These are phyloP conservation scores for Triplophysa rosa DNA, from an alignment of 2,113 vertebrate genomes.

Conservation along the genomic window DNA sequence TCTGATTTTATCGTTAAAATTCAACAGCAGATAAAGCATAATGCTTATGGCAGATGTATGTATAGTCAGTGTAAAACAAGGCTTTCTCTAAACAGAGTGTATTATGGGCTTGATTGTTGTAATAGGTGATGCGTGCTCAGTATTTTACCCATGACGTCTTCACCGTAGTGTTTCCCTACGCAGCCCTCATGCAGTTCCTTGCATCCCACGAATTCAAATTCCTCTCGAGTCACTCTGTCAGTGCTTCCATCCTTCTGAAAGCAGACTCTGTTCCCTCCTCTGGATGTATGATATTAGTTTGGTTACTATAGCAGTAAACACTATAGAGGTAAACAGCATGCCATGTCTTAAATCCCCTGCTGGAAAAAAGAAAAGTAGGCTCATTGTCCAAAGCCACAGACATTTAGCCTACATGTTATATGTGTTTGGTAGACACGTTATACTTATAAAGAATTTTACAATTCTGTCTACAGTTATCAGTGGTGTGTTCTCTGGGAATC, in stretches of 20 bases:
- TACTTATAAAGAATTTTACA: too few species aligned
- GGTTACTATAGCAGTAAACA: constrained; percentile 49
- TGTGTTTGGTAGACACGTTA: too few species aligned
- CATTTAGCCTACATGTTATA: too few species aligned
- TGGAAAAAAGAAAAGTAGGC: background rate
- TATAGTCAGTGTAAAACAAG: constrained; percentile 10
- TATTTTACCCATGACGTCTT: constrained; percentile 15
- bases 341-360: background rate
- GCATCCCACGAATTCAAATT: constrained; percentile 45
- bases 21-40: background rate
- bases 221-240: constrained; percentile 41
- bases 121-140: constrained; percentile 37
- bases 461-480: too few species aligned
- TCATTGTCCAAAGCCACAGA: too few species aligned
- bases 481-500: too few species aligned
- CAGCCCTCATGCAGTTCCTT: background rate
- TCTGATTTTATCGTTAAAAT: background rate
- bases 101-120: constrained; percentile 17
- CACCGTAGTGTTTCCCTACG: background rate
- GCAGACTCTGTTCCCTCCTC: constrained; percentile 14
- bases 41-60: background rate
- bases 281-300: constrained; percentile 35
- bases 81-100: background rate
- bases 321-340: background rate
- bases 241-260: constrained; percentile 27